Evolutionary conservation across 2,113 vertebrate species (phyloP).

Genomic region (Pedionomus torquatus): DNA sequence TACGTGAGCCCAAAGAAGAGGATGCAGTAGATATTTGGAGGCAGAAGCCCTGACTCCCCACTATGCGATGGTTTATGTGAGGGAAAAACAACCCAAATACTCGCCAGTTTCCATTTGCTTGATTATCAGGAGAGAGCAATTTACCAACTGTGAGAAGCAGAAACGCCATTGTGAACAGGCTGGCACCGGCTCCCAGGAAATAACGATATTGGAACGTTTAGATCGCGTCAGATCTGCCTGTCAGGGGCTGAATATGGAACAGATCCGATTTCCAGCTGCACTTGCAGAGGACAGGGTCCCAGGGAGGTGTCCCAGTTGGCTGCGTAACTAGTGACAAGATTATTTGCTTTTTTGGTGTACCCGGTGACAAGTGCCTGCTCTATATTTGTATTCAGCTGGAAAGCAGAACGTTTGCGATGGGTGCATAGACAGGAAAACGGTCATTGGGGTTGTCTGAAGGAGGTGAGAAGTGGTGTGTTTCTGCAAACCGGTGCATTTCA

Average conservation of each 20-base stretch:
- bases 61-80: background rate
- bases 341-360: background rate
- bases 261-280: background rate
- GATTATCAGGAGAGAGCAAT: background rate
- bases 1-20: background rate
- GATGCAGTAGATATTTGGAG: background rate
- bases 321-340: background rate
- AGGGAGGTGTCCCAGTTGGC: background rate
- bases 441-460: slow-evolving; percentile 1
- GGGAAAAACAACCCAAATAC: background rate
- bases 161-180: background rate
- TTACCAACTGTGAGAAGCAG: background rate
- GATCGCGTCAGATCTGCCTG: background rate
- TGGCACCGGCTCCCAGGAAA: background rate
- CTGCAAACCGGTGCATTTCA: slow-evolving; percentile 8
- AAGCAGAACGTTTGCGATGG: background rate
- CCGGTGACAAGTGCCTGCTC: background rate
- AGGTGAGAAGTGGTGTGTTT: slow-evolving; percentile 25
- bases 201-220: background rate
- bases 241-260: background rate
- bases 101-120: background rate
- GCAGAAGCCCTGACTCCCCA: background rate
- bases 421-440: background rate
- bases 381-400: background rate
- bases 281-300: background rate